Conservation (phyloP, 1,140 invertebrate species). For the Rhyzopertha dominica region DNA sequence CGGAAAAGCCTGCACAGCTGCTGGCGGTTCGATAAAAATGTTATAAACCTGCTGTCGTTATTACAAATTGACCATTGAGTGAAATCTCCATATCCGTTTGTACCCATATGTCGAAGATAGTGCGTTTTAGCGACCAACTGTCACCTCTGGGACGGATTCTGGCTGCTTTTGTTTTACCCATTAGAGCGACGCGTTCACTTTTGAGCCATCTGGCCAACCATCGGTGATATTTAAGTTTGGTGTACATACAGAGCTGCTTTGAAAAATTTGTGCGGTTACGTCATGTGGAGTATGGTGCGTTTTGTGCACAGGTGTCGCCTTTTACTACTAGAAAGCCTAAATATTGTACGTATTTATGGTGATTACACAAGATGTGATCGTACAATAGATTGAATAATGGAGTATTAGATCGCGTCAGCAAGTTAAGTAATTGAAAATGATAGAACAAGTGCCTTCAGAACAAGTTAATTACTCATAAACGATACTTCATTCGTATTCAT, state of each 20-base stretch:
- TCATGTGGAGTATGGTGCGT: too few relatives aligned
- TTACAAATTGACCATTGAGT: conserved; percentile 18
- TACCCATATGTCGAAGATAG: conserved; percentile 16
- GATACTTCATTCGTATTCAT: not conserved
- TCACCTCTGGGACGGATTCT: conserved; percentile 14
- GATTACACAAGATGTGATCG: not conserved
- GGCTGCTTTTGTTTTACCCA: conserved; percentile 19
- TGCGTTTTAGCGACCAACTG: conserved; percentile 21
- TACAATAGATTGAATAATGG: not conserved
- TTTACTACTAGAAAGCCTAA: conserved; percentile 2
- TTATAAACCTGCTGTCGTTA: conserved; percentile 16
- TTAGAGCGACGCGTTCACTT: conserved; percentile 17
- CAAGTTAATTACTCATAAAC: too few relatives aligned
- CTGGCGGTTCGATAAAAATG: conserved; percentile 3
- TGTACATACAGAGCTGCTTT: too few relatives aligned
- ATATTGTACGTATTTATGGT: not conserved
- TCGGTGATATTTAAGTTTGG: conserved; percentile 20
- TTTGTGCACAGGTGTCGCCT: conserved; percentile 3
- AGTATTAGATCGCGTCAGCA: not conserved
- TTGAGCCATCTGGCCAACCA: conserved; percentile 18
- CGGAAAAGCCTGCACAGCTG: too few relatives aligned
- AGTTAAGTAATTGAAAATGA: too few relatives aligned
- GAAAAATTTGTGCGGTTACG: too few relatives aligned
- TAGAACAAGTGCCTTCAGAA: too few relatives aligned
- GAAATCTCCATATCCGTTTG: conserved; percentile 16